These are phyloP conservation scores for Sebastes reedi DNA, from an alignment of 2,797 vertebrate species.

Conservation along the genomic window DNA sequence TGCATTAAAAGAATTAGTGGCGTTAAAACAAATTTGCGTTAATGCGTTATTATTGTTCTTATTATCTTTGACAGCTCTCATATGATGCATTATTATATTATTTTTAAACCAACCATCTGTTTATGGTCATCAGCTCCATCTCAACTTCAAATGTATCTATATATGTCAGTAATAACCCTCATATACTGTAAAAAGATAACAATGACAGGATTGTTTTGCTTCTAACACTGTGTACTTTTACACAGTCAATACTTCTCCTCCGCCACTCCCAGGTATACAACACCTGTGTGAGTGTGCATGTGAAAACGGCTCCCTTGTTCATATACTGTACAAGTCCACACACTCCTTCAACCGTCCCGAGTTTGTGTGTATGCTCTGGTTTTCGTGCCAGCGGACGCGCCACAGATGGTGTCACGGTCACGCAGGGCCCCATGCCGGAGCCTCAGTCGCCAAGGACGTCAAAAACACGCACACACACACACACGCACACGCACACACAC, in stretches of 20 bases:
- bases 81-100: not conserved
- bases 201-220: not conserved
- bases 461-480: constrained; percentile 2
- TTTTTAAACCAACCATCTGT: not conserved
- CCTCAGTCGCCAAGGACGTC: constrained; percentile 41
- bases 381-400: constrained; percentile 8
- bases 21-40: too few relatives aligned
- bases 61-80: not conserved
- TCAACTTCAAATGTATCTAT: not conserved
- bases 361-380: constrained; percentile 4
- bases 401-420: constrained; percentile 51
- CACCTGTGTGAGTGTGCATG: not conserved
- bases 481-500: not conserved
- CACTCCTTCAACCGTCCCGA: not conserved
- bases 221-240: not conserved
- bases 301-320: not conserved
- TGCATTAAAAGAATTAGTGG: too few relatives aligned
- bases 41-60: too few relatives aligned
- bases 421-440: constrained; percentile 19
- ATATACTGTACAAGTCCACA: not conserved
- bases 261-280: not conserved
- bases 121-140: not conserved
- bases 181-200: not conserved
- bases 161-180: not conserved
- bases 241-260: not conserved